Evolutionary conservation across 2,797 vertebrate genomes (phyloP).

Genomic region (Pogoniulus pusillus): DNA sequence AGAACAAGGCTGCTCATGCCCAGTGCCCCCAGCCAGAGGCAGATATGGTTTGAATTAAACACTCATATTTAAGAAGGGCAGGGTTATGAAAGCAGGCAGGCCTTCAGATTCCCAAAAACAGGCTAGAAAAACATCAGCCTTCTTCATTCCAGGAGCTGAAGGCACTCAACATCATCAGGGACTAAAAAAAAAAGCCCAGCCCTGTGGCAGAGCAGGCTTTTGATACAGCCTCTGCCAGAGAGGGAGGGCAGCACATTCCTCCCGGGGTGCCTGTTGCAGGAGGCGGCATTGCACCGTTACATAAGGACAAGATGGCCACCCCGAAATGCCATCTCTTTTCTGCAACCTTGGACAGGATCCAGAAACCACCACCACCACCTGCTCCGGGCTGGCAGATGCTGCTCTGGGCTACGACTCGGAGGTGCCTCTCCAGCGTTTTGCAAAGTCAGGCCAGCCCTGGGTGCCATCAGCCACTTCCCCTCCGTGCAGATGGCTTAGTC

Average conservation of each 20-base stretch:
- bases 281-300: neutral
- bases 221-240: neutral
- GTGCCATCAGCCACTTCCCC: neutral
- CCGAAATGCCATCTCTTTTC: neutral
- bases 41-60: neutral
- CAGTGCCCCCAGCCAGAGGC: neutral
- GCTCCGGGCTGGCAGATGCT: rapidly evolving
- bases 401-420: rapidly evolving
- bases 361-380: neutral
- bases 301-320: slow-evolving; percentile 47
- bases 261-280: neutral
- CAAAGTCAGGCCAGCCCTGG: neutral
- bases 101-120: neutral
- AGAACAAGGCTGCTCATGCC: neutral
- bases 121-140: neutral
- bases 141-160: neutral
- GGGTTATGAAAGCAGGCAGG: neutral
- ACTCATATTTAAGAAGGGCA: neutral
- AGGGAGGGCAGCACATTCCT: neutral
- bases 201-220: neutral
- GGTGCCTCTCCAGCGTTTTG: neutral
- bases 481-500: neutral
- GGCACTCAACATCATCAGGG: neutral
- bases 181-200: neutral
- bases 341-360: neutral